Conservation (phyloP, 2,113 vertebrate species). For the Meles meles region DNA sequence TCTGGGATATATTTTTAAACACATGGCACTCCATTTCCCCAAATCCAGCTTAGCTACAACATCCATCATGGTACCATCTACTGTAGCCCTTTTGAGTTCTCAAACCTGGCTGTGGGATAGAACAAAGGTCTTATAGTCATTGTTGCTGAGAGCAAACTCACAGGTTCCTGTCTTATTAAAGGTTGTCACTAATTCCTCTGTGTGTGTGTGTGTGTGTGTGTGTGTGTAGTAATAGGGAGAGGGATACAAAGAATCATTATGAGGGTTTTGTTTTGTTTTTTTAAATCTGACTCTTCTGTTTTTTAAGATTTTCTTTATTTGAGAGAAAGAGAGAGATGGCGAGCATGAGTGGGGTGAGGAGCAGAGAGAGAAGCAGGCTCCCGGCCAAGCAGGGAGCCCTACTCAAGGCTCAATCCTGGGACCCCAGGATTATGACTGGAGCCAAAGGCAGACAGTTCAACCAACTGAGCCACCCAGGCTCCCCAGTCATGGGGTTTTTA, state of each 20-base stretch:
- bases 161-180: background rate
- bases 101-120: background rate
- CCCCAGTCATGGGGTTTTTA: background rate
- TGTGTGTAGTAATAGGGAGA: background rate
- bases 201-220: background rate
- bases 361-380: background rate
- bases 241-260: background rate
- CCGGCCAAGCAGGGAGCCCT: background rate
- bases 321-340: too few relatives aligned
- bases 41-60: background rate
- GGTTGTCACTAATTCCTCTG: background rate
- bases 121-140: background rate
- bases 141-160: background rate
- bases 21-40: background rate
- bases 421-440: too few relatives aligned
- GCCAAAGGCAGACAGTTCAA: too few relatives aligned
- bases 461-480: too few relatives aligned
- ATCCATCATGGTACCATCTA: background rate
- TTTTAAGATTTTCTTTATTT: background rate
- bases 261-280: background rate
- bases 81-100: background rate
- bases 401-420: too few relatives aligned
- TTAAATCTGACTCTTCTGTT: background rate
- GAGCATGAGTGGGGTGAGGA: background rate
- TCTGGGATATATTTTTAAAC: background rate